Conservation (phyloP, 2,797 vertebrate genomes). For the Phalanger gymnotis region DNA sequence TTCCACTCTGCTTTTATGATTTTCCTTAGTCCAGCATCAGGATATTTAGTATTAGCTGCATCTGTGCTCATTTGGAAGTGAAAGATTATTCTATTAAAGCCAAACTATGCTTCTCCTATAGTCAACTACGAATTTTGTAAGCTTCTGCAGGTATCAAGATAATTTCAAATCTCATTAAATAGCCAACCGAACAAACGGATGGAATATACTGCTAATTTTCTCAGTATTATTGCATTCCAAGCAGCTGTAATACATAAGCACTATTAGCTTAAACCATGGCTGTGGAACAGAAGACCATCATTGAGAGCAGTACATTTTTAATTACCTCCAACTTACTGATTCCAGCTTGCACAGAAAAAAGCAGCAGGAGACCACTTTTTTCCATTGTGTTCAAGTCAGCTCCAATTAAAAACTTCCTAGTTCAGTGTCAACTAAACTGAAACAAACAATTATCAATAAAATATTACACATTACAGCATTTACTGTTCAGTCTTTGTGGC, state of each 20-base stretch:
- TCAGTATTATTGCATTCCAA: conserved; percentile 6
- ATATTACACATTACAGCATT: conserved; percentile 41
- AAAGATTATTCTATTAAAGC: conserved; percentile 19
- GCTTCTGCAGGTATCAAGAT: conserved; percentile 1
- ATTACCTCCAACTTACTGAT: conserved; percentile 78
- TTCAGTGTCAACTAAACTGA: conserved; percentile 67
- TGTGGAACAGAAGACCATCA: conserved; percentile 65
- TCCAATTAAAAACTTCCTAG: conserved; percentile 79
- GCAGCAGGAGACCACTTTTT: conserved; percentile 67
- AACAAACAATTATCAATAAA: conserved; percentile 69
- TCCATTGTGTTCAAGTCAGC: conserved; percentile 66
- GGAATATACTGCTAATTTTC: conserved; percentile 28
- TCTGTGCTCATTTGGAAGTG: not conserved
- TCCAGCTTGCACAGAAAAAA: conserved; percentile 52
- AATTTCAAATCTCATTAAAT: conserved; percentile 31
- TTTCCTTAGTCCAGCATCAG: not conserved
- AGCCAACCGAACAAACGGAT: conserved; percentile 56
- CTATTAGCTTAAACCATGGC: conserved; percentile 56
- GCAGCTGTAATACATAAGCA: conserved; percentile 58
- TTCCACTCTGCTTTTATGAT: not conserved
- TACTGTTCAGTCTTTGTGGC: conserved; percentile 64
- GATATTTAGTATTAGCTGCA: no score
- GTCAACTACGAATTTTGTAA: not conserved
- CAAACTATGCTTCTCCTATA: not conserved
- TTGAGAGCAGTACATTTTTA: conserved; percentile 68